Evolutionary conservation across 2,113 vertebrate species (phyloP), one percentile per base, ranked within the genome.

Genomic region (Platysteira castanea): DNA sequence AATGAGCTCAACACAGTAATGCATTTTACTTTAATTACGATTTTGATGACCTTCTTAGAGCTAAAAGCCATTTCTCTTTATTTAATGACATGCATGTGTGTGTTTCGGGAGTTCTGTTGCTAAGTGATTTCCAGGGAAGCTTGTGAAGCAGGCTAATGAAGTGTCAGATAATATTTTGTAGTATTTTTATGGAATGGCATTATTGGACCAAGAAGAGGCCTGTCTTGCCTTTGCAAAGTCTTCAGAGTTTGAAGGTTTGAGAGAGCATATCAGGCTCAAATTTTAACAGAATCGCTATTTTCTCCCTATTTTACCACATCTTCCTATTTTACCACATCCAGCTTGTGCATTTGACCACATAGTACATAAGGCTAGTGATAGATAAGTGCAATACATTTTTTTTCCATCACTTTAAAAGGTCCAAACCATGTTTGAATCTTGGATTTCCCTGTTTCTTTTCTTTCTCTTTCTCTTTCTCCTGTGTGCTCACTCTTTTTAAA

Each of bases 11-110:
- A 83, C 24, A 57, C 60, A 83, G 33, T 94, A 91, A 94, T 89
- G 67, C 33, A 67, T 95, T 97, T 94, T 93, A 80, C 69, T 95
- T 92, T 96, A 97, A 97, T 96, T 97, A 96, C 0, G 0, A 89
- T 95, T 96, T 95, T 93, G 88, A 95, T 95, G 96, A 95, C 96
- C 95, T 95, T 90, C 79, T 93, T 81, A 81, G 80, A 94, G 78
- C 82, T 95, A 76, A 93, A 93, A 96, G 42, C 24, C 49, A 86
- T 95, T 92, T 94, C 69, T 89, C 76, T 85, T 78, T 93, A 87
- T 94, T 95, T 84, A 95, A 96, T 93, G 90, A 67, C 54, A 93
- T 74, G 41, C 81, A 68, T 73, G 71, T 80, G 70, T 77, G 73
- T 92, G 67, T 93, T 95, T 94, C 57, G 60, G 84, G 84, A 97